Evolutionary conservation across 2,113 vertebrate species (phyloP).

Genomic region (Leucopternis melanops): DNA sequence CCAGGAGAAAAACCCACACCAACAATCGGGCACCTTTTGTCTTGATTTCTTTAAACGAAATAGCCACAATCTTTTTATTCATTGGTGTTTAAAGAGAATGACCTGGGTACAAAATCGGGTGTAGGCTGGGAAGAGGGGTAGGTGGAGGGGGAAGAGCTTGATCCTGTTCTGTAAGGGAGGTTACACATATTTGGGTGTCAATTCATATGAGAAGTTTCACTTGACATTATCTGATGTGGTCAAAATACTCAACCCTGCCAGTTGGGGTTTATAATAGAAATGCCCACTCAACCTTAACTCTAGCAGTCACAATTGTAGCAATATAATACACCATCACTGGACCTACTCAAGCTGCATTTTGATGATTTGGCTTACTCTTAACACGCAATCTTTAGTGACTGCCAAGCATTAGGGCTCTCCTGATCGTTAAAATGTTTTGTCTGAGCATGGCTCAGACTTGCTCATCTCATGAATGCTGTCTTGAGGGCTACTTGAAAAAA

Average conservation of each 20-base stretch:
- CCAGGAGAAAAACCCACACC: background rate
- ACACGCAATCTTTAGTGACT: background rate
- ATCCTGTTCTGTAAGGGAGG: background rate
- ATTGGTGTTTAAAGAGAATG: background rate
- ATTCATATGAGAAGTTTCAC: constrained; percentile 23
- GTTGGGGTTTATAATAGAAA: constrained; percentile 29
- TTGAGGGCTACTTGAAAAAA: constrained; percentile 41
- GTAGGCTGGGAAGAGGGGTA: background rate
- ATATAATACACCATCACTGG: background rate
- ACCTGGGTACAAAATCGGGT: background rate
- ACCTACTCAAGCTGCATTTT: constrained; percentile 26
- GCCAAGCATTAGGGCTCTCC: constrained; percentile 13
- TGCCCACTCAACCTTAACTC: constrained; percentile 31
- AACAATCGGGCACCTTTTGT: no score
- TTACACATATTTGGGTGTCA: background rate
- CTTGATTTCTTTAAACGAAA: background rate
- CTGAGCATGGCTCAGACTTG: constrained; percentile 11
- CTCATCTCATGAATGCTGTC: background rate
- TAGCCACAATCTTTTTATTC: background rate
- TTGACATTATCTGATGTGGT: constrained; percentile 5
- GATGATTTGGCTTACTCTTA: constrained; percentile 4
- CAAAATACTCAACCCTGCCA: constrained; percentile 24
- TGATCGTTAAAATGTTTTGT: constrained; percentile 10
- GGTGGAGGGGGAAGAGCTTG: background rate
- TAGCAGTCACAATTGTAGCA: background rate